Percentiles rank a stretch among this genome's conserved stretches.
These are phyloP conservation scores for Mobula hypostoma DNA, from an alignment of 2,113 vertebrate species.

Conservation along the genomic window DNA sequence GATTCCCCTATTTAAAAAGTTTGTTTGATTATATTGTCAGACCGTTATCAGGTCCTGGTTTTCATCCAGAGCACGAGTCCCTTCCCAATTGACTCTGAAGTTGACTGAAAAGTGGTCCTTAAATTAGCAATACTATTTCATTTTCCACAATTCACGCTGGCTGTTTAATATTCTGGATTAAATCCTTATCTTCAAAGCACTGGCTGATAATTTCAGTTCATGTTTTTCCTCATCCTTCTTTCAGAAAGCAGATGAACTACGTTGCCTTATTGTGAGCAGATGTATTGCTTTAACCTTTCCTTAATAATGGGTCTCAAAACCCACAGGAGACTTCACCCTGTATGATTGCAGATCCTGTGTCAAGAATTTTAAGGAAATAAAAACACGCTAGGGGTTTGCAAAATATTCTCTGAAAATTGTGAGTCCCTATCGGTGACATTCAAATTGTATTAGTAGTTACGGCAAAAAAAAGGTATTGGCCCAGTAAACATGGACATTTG, in stretches of 20 bases:
- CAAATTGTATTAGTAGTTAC: not conserved
- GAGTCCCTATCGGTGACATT: not conserved
- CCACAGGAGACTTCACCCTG: not conserved
- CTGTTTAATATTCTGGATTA: not conserved
- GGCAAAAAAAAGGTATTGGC: not conserved
- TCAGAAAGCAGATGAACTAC: not conserved
- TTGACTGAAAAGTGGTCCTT: not conserved
- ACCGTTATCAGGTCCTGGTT: not conserved
- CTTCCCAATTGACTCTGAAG: not conserved
- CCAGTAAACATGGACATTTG: not conserved
- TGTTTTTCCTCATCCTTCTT: not conserved
- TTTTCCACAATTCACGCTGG: not conserved
- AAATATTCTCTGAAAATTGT: not conserved
- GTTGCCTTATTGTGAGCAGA: not conserved
- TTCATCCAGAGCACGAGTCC: not conserved
- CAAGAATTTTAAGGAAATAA: not conserved
- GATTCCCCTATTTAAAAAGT: not conserved
- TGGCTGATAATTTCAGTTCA: slow-evolving; percentile 5
- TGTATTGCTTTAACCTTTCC: not conserved
- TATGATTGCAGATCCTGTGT: not conserved
- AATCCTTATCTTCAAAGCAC: not conserved
- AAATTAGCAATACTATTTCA: not conserved
- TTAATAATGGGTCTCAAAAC: not conserved
- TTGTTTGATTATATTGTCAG: not conserved
- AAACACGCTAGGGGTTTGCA: not conserved